Percentiles rank a stretch among this genome's conserved stretches.
These are phyloP conservation scores for Boloria euphrosyne DNA, from an alignment of 2,888 invertebrate genomes.

Conservation along the genomic window DNA sequence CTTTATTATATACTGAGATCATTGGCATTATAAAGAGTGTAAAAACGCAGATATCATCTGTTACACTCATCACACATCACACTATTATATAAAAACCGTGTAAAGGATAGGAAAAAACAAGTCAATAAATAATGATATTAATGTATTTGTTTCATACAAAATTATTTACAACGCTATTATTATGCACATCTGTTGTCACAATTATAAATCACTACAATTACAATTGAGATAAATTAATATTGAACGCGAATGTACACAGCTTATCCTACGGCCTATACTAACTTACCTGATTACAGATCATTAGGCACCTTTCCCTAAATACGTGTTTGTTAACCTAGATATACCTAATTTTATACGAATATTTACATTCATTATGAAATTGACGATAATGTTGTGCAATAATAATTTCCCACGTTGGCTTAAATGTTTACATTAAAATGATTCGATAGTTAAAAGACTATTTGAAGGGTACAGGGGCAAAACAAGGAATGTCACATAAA, in stretches of 20 bases:
- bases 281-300: constrained; percentile 69
- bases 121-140: constrained; percentile 72
- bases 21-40: not conserved
- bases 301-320: constrained; percentile 69
- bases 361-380: constrained; percentile 19
- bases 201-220: constrained; percentile 76
- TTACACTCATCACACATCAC: not conserved
- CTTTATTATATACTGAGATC: not conserved
- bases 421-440: not conserved
- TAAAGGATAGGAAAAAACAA: constrained; percentile 49
- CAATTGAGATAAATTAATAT: constrained; percentile 73
- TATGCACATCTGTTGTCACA: constrained; percentile 75
- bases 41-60: not conserved
- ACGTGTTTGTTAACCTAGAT: constrained; percentile 35
- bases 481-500: too few relatives aligned
- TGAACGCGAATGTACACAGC: constrained; percentile 69
- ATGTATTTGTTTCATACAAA: constrained; percentile 72
- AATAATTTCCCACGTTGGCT: not conserved
- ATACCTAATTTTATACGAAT: constrained; percentile 1
- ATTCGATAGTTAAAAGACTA: not conserved
- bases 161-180: constrained; percentile 76
- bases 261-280: constrained; percentile 50
- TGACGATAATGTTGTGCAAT: constrained; percentile 17
- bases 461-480: too few relatives aligned
- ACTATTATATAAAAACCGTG: not conserved